Evolutionary conservation across 1,140 invertebrate species (phyloP).

Genomic region (Anastrepha obliqua): DNA sequence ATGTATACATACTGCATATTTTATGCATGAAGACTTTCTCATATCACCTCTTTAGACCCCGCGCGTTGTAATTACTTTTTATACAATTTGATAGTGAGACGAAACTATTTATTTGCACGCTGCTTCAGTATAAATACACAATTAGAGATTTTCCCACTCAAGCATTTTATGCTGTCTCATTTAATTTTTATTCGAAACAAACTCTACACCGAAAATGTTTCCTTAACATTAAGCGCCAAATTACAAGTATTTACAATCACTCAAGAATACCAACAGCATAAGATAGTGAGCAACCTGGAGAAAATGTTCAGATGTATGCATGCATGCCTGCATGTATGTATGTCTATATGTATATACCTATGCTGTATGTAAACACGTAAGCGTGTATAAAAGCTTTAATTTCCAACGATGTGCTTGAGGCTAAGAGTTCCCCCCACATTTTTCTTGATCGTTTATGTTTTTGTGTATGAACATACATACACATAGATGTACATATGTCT

Average conservation of each 20-base stretch:
- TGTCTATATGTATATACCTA: not conserved
- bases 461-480: too few relatives aligned
- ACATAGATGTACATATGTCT: too few relatives aligned
- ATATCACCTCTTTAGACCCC: too few relatives aligned
- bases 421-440: not conserved
- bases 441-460: not conserved
- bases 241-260: not conserved
- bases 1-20: too few relatives aligned
- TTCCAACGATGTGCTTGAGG: not conserved
- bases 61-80: too few relatives aligned
- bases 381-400: not conserved
- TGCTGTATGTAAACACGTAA: not conserved
- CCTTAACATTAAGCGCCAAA: not conserved
- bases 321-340: not conserved
- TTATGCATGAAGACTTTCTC: too few relatives aligned
- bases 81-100: too few relatives aligned
- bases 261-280: not conserved
- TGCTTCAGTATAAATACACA: too few relatives aligned
- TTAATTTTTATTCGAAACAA: not conserved
- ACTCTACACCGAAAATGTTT: slow-evolving; percentile 7
- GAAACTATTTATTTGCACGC: too few relatives aligned
- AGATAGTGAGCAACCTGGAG: not conserved
- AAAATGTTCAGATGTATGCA: not conserved
- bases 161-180: not conserved
- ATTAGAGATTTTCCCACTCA: too few relatives aligned